Evolutionary conservation across 2,113 vertebrate genomes (phyloP).

Genomic region (Acrocephalus arundinaceus): DNA sequence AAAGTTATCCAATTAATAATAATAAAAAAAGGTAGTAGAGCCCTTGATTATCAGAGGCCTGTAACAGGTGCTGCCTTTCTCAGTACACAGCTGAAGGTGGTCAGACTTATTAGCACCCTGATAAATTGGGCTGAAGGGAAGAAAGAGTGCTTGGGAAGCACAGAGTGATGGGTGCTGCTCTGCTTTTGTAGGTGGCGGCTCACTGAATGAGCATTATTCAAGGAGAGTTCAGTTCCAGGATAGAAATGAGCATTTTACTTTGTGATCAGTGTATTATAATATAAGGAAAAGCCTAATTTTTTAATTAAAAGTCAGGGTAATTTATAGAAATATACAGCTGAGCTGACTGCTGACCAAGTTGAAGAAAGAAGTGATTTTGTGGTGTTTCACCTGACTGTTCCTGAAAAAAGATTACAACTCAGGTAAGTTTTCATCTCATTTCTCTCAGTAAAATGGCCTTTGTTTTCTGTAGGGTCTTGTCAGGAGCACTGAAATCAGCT

Average conservation of each 20-base stretch:
- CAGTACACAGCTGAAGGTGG: neutral
- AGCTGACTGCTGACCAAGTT: neutral
- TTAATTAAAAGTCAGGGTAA: neutral
- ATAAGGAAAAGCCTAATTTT: neutral
- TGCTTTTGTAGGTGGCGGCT: neutral
- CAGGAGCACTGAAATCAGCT: neutral
- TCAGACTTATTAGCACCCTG: neutral
- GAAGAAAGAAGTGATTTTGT: neutral
- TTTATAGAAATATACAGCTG: neutral
- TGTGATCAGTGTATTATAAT: neutral
- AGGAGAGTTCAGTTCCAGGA: neutral
- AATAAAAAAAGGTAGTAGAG: neutral
- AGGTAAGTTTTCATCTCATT: neutral
- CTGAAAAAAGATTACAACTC: neutral
- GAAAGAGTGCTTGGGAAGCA: neutral
- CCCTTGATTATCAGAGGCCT: neutral
- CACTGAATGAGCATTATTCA: neutral
- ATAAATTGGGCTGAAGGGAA: neutral
- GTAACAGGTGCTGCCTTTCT: neutral
- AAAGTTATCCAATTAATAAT: neutral
- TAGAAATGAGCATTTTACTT: fast-evolving
- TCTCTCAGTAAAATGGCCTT: neutral
- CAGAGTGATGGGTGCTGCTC: neutral
- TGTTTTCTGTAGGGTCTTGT: neutral
- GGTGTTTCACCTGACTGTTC: fast-evolving